Conservation (phyloP, 2,113 vertebrate species). For the Oenanthe oenanthe region DNA sequence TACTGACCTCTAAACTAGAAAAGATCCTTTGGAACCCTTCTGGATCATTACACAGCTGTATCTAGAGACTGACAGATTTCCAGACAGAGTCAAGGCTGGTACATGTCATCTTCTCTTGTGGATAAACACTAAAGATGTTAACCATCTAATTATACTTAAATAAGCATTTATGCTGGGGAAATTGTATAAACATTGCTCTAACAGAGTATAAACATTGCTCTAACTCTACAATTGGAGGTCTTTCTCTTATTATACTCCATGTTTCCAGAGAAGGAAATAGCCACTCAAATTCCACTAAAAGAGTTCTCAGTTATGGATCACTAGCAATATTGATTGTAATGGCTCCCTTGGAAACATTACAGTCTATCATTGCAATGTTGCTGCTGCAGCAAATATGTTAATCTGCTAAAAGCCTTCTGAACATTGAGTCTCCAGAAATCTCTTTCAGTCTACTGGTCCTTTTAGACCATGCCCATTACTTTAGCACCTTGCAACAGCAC, state of each 20-base stretch:
- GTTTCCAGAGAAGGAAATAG: constrained; percentile 12
- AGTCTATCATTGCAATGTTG: neutral
- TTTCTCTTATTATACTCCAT: neutral
- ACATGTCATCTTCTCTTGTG: neutral
- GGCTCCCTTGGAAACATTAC: constrained; percentile 55
- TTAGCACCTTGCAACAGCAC: neutral
- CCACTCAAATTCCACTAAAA: constrained; percentile 31
- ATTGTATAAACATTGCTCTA: neutral
- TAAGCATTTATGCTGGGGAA: neutral
- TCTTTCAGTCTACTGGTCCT: neutral
- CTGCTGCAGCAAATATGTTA: constrained; percentile 4
- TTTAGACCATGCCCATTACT: neutral
- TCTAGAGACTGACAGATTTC: neutral
- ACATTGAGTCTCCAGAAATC: neutral
- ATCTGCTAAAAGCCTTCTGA: constrained; percentile 40
- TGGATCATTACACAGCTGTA: neutral
- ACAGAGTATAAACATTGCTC: neutral
- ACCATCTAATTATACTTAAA: neutral
- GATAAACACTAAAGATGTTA: neutral
- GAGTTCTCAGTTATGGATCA: constrained; percentile 46
- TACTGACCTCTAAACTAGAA: constrained; percentile 19
- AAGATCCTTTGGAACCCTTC: neutral
- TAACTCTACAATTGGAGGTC: neutral
- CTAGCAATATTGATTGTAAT: constrained; percentile 59
- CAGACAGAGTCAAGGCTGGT: neutral